Evolutionary conservation across 1,140 invertebrate species (phyloP).

Genomic region (Hermatobates lingyangjiaoensis): DNA sequence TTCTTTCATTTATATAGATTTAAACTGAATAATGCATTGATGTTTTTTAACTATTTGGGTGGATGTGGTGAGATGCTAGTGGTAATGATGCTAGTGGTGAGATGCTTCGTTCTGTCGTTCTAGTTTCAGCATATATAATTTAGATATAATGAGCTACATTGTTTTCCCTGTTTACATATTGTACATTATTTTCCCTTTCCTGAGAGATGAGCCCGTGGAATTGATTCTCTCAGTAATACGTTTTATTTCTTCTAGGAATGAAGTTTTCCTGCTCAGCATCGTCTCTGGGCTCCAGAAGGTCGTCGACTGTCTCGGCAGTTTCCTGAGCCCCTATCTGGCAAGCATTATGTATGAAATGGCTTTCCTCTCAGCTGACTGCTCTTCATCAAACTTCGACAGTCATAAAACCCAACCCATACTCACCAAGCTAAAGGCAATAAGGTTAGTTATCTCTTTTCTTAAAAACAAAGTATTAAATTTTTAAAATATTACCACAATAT

Average conservation of each 20-base stretch:
- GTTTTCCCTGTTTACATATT: too few species aligned
- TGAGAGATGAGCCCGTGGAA: too few species aligned
- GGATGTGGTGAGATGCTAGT: too few species aligned
- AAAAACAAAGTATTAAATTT: neutral
- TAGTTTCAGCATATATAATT: too few species aligned
- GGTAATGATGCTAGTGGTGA: too few species aligned
- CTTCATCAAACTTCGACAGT: neutral
- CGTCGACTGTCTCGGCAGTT: slow-evolving; percentile 55
- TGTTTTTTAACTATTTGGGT: too few species aligned
- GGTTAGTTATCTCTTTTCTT: slow-evolving; percentile 11
- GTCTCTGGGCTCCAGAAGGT: slow-evolving; percentile 61
- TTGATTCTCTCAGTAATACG: too few species aligned
- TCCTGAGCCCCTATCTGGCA: slow-evolving; percentile 65
- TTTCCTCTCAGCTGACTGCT: slow-evolving; percentile 26
- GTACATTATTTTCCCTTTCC: too few species aligned
- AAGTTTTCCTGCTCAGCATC: slow-evolving; percentile 29
- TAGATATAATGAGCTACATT: too few species aligned
- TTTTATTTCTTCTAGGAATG: slow-evolving; percentile 7
- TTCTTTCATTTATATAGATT: too few species aligned
- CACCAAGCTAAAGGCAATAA: slow-evolving; percentile 36
- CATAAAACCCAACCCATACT: slow-evolving; percentile 24
- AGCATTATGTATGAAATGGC: slow-evolving; percentile 47
- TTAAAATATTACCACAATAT: neutral
- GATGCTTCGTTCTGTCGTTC: too few species aligned
- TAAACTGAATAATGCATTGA: too few species aligned